These are phyloP conservation scores for Chamaea fasciata DNA, from an alignment of 2,113 vertebrate genomes.

Conservation along the genomic window DNA sequence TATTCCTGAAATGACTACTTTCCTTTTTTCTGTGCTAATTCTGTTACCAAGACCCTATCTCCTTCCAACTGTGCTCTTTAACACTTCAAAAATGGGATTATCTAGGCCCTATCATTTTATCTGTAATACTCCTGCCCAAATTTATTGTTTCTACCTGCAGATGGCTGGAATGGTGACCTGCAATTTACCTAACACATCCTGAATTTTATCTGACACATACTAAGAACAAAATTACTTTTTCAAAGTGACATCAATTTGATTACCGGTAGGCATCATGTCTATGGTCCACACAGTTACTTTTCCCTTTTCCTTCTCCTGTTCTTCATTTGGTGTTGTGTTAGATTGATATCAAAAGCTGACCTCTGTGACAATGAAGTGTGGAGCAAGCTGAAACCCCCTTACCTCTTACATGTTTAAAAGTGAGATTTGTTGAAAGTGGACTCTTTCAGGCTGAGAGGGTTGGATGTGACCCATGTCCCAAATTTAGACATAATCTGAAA, in stretches of 20 bases:
- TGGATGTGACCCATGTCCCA: not conserved
- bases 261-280: not conserved
- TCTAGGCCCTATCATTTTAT: not conserved
- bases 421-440: not conserved
- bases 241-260: not conserved
- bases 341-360: not conserved
- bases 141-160: not conserved
- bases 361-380: not conserved
- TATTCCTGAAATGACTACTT: not conserved
- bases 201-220: not conserved
- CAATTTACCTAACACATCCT: not conserved
- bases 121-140: not conserved
- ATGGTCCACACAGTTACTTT: not conserved
- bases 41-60: not conserved
- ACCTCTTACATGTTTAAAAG: not conserved
- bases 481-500: not conserved
- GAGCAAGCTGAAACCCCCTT: not conserved
- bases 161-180: not conserved
- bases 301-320: not conserved
- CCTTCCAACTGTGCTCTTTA: not conserved
- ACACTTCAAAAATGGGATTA: not conserved
- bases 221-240: not conserved
- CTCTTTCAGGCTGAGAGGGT: not conserved
- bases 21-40: not conserved
- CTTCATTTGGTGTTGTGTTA: not conserved